Percentiles rank a stretch among this genome's conserved stretches.
These are phyloP conservation scores for Lumbricus terrestris DNA, from an alignment of 2,888 invertebrate genomes.

Conservation along the genomic window DNA sequence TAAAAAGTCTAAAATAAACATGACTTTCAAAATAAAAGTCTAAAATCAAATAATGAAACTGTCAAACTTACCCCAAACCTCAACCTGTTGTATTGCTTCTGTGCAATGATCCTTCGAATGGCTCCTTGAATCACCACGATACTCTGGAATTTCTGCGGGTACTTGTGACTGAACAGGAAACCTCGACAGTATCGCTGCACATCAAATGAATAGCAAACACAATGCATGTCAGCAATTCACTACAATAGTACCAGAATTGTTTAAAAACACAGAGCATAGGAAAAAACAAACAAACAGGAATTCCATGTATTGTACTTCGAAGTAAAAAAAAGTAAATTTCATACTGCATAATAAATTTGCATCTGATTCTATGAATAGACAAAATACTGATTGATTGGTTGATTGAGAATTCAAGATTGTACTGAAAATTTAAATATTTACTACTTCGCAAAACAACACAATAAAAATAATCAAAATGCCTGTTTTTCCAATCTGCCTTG, in stretches of 20 bases:
- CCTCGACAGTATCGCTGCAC: conserved; percentile 74
- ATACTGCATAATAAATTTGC: not conserved
- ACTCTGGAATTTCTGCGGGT: conserved; percentile 67
- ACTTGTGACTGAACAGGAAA: conserved; percentile 75
- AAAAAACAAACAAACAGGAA: no score
- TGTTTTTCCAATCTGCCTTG: not conserved
- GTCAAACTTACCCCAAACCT: conserved; percentile 55
- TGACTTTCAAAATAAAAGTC: not conserved
- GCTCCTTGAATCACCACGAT: conserved; percentile 94
- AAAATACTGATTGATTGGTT: no score
- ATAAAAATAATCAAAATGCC: not conserved
- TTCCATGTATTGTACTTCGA: not conserved
- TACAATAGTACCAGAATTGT: not conserved
- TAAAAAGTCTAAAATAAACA: not conserved
- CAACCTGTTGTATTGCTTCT: conserved; percentile 77
- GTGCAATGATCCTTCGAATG: conserved; percentile 83
- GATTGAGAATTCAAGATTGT: not conserved
- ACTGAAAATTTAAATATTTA: not conserved
- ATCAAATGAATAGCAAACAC: not conserved
- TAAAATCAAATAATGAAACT: not conserved
- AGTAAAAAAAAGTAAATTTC: not conserved
- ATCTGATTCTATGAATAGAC: no score
- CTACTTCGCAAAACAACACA: not conserved
- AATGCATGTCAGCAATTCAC: not conserved
- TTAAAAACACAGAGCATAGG: not conserved